Base-by-base conservation (phyloP, 1,140 invertebrate genomes). In the Lepidurus apus region DNA sequence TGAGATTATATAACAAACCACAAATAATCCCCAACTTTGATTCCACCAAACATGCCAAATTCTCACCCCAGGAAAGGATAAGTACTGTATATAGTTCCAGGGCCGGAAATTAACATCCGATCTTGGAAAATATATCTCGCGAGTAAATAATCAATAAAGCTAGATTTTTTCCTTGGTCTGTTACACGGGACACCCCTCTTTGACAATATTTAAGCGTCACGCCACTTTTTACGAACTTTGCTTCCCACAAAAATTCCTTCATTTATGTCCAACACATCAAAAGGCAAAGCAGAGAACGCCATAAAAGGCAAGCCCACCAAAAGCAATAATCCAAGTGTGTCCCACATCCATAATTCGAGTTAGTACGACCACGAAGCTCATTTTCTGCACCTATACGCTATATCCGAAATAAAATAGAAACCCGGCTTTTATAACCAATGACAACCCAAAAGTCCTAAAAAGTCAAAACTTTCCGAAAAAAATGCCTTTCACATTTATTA, bases 181-280 rank as follows among this genome's bases (percentile, higher is more conserved):
- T 65, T 65, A 13, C 53, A 65, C 2, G 21, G 53, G 53, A 9
- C 53, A 65, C 53, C 53, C n/a, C 7, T 9, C 53, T 65, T 65
- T 65, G 53, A 65, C 53, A 65, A 13, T 17, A 65, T 65, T 65
- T 65, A 65, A 65, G 53, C 1, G 21, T 65, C 53, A n/a, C 17
- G 53, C 21, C 53, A 65, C 53, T 21, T 9, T 65, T 7, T 65
- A 65, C 53, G 17, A n/a, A 65, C 17, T 65, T 65, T 7, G 53
- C 13, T 65, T 21, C 53, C 53, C 53, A 65, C 13, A 65, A 10
- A 65, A 65, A 65, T 65, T 65, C 53, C 21, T 65, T 21, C 53
- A 3, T 65, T 65, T 65, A 65, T 17, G 53, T 65, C 53, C 53
- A 65, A 65, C 53, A 65, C n/a, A 65, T 65, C n/a, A 65, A 65